phyloP scores from a whole-genome alignment of 2,888 invertebrate species.

The Drosophila longiperda region DNA sequence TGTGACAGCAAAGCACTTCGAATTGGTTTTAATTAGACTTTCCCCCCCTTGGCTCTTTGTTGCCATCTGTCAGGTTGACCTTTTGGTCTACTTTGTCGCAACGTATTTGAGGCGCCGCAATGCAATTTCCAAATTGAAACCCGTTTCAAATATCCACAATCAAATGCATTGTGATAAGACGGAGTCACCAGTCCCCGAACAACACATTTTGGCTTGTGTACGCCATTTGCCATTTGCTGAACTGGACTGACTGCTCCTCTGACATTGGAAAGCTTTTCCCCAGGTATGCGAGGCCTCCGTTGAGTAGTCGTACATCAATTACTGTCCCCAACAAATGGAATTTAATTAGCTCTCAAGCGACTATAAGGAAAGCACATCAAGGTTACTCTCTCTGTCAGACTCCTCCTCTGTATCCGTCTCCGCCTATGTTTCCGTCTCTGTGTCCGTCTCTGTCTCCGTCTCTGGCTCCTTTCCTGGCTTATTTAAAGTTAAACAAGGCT shows the following conservation, averaged over 20 bases:
- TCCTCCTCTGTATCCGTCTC: neutral
- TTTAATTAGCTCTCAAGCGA: slow-evolving; percentile 70
- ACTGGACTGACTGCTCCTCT: slow-evolving; percentile 14
- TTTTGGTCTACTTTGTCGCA: slow-evolving; percentile 13
- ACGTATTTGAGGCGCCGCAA: neutral
- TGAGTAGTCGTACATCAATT: slow-evolving; percentile 73
- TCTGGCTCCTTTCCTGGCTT: slow-evolving; percentile 22
- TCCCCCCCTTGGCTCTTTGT: neutral
- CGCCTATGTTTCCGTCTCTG: slow-evolving; percentile 3
- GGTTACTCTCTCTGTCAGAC: neutral
- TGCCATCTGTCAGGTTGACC: slow-evolving; percentile 41
- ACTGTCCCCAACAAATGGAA: slow-evolving; percentile 75
- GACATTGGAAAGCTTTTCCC: slow-evolving; percentile 44
- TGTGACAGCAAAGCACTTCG: neutral
- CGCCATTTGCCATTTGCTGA: slow-evolving; percentile 5
- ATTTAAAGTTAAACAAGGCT: slow-evolving; percentile 69
- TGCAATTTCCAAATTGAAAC: slow-evolving; percentile 70
- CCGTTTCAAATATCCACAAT: slow-evolving; percentile 63
- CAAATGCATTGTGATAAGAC: slow-evolving; percentile 53
- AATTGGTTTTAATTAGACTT: slow-evolving; percentile 41
- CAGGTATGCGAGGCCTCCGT: slow-evolving; percentile 30
- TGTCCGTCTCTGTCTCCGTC: neutral
- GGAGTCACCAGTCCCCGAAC: slow-evolving; percentile 32
- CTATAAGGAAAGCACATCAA: slow-evolving; percentile 5
- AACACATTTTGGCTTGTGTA: slow-evolving; percentile 27